These are phyloP conservation scores for Fukomys damarensis DNA, from an alignment of 2,113 vertebrate species.

Conservation along the genomic window DNA sequence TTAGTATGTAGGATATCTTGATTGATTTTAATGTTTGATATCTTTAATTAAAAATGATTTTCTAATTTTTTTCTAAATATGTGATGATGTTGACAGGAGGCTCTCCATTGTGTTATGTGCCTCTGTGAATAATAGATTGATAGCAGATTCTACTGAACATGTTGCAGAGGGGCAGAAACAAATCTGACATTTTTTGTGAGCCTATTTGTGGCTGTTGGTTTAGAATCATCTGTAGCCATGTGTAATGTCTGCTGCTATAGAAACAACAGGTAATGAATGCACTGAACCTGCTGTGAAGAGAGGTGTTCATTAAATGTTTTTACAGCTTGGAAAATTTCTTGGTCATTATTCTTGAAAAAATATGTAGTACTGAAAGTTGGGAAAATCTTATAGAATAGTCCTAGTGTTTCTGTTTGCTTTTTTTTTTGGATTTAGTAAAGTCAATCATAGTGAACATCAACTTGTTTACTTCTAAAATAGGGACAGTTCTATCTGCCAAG, in stretches of 20 bases:
- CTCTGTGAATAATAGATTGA: slow-evolving; percentile 15
- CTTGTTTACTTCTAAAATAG: background rate
- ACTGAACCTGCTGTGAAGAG: background rate
- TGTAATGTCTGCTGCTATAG: background rate
- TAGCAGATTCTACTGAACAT: slow-evolving; percentile 34
- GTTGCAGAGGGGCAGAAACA: background rate
- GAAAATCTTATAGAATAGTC: background rate
- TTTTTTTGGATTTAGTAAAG: background rate
- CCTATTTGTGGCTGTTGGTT: background rate
- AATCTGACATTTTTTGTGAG: background rate
- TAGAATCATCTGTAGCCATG: background rate
- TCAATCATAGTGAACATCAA: background rate
- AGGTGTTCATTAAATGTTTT: background rate
- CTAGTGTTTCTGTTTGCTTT: background rate
- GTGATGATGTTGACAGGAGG: slow-evolving; percentile 35
- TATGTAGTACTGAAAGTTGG: background rate
- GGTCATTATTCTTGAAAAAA: background rate
- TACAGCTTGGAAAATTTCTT: background rate
- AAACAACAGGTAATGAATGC: background rate
- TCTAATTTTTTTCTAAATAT: slow-evolving; percentile 50
- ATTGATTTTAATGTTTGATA: slow-evolving; percentile 56
- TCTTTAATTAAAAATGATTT: slow-evolving; percentile 73
- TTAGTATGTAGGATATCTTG: slow-evolving; percentile 43
- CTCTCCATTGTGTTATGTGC: background rate
- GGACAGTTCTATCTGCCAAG: background rate